Evolutionary conservation across 2,113 vertebrate genomes (phyloP), one percentile per base, ranked within the genome.

Genomic region (Chamaea fasciata): DNA sequence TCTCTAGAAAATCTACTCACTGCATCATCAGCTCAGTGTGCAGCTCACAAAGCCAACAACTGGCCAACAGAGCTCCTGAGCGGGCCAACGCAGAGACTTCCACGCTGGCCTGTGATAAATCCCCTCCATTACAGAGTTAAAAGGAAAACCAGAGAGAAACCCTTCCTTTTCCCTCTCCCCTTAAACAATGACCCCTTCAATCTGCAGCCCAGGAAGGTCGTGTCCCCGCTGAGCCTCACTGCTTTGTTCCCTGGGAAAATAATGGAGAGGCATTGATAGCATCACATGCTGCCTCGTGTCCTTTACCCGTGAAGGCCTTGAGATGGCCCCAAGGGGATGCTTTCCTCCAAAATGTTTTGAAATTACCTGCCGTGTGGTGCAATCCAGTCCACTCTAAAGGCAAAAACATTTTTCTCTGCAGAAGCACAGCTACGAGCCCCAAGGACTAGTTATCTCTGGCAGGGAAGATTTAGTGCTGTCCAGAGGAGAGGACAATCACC

Each of bases 331-430:
- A 69, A 41, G 77, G 80, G 93, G 74, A 94, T 78, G 60, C 47
- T 94, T 71, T 74, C 64, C 83, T 92, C 0, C 0, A 74, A 91
- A 89, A 83, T 59, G 55, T 65, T 92, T 89, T 89, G 76, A 81
- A 89, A 95, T 65, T 62, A 74, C 63, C 71, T 83, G 67, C 49
- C 0, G 0, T 39, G 63, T 41, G 57, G 30, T 83, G 50, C 75
- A 87, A 81, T 87, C 83, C 81, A 74, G 39, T 5, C 68, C 53
- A 44, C 60, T 91, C 62, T 83, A 95, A 79, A 94, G 57, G 77
- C 87, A 92, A 91, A 91, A 94, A 87, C 73, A 76, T 87, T 92
- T n/a, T 83, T 91, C 70, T 95, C 84, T 62, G 79, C 41, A 56
- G 22, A 87, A 92, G 60, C 53, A 89, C 18, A 84, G n/a, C 75